A percentile compares a stretch with the other conserved stretches of the same genome.
phyloP scores from a whole-genome alignment of 2,797 vertebrate species.

The Macropodus opercularis region DNA sequence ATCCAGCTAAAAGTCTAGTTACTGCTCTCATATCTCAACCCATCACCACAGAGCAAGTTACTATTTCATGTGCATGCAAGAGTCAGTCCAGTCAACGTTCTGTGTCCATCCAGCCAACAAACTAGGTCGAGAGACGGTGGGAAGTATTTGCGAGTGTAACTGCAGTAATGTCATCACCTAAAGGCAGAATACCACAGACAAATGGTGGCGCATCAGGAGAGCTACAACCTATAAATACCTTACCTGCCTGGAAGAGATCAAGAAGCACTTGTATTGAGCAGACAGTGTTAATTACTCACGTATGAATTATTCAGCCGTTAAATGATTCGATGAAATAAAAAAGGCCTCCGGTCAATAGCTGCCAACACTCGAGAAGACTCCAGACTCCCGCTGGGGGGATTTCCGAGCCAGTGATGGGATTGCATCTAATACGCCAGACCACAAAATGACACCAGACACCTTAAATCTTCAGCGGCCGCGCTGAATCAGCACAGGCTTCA shows the following conservation, averaged over 20 bases:
- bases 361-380: constrained; percentile 71
- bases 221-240: constrained; percentile 2
- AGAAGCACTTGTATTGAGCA: constrained; percentile 59
- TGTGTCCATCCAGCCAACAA: constrained; percentile 5
- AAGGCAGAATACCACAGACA: constrained; percentile 1
- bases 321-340: constrained; percentile 78
- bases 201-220: too few species aligned
- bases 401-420: constrained; percentile 40
- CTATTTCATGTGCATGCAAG: constrained; percentile 4
- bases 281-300: constrained; percentile 77
- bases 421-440: constrained; percentile 51
- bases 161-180: not conserved
- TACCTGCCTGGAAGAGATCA: constrained; percentile 28
- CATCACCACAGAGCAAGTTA: constrained; percentile 29
- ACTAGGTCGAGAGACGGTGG: constrained; percentile 20
- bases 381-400: constrained; percentile 67
- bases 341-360: constrained; percentile 74
- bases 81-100: constrained; percentile 9
- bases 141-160: constrained; percentile 19
- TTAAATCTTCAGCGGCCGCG: constrained; percentile 44
- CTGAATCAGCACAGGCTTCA: constrained; percentile 52
- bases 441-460: constrained; percentile 55
- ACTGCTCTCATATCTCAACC: constrained; percentile 6
- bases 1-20: constrained; percentile 21
- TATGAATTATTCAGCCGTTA: constrained; percentile 81